Conservation (phyloP, 2,113 vertebrate species). For the Percina caprodes region DNA sequence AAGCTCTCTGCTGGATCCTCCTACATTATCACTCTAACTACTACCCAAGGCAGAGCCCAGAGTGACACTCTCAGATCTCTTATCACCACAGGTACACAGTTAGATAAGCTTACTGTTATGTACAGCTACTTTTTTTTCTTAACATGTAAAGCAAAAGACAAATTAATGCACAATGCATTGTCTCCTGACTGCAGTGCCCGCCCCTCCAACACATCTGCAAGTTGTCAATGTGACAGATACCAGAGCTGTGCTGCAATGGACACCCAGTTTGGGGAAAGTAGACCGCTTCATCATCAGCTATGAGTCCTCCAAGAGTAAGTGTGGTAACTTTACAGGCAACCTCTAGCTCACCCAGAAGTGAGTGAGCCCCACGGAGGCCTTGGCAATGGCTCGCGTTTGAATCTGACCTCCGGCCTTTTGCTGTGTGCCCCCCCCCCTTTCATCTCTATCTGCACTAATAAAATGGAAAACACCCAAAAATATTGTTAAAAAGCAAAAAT, state of each 20-base stretch:
- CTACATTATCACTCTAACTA: constrained; percentile 87
- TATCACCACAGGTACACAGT: constrained; percentile 86
- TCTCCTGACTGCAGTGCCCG: constrained; percentile 83
- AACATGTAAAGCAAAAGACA: background rate
- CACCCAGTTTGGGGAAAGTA: constrained; percentile 83
- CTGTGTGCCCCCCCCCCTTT: too few species aligned
- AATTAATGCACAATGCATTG: background rate
- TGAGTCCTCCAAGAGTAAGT: constrained; percentile 87
- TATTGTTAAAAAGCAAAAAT: too few species aligned
- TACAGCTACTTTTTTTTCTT: background rate
- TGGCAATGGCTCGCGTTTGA: too few species aligned
- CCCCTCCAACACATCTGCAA: constrained; percentile 85
- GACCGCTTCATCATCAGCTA: constrained; percentile 88
- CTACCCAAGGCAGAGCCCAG: constrained; percentile 82
- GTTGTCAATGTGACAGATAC: constrained; percentile 85
- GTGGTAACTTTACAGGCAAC: background rate
- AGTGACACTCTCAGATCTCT: constrained; percentile 85
- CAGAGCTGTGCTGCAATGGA: constrained; percentile 88
- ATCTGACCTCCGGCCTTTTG: too few species aligned
- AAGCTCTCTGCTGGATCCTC: constrained; percentile 83
- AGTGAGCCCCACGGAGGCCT: too few species aligned
- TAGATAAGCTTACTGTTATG: background rate
- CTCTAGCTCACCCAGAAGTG: too few species aligned
- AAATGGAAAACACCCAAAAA: too few species aligned
- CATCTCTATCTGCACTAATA: too few species aligned